phyloP scores from a whole-genome alignment of 2,888 invertebrate genomes.

The Lordiphosa andalusiaca region DNA sequence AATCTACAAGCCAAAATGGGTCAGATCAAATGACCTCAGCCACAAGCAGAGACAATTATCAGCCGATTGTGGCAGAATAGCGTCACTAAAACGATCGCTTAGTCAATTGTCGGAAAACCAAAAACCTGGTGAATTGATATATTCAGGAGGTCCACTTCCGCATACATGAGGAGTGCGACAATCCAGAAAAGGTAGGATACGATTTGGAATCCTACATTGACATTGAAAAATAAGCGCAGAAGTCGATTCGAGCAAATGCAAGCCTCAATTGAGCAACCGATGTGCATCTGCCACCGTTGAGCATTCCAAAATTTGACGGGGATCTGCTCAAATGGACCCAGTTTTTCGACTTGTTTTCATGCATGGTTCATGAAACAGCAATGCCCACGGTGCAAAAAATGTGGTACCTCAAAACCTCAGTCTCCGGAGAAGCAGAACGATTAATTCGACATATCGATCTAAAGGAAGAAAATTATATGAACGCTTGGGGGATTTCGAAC shows the following conservation, averaged over 20 bases:
- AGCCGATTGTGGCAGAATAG: background rate
- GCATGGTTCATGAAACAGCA: background rate
- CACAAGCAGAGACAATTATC: no score
- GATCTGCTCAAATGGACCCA: no score
- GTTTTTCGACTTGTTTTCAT: background rate
- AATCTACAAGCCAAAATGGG: no score
- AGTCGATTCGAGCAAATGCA: no score
- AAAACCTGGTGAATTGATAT: background rate
- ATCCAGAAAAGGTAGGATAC: no score
- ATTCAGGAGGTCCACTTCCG: no score
- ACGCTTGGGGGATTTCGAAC: background rate
- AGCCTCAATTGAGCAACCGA: no score
- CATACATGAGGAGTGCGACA: no score
- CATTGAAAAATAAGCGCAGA: background rate
- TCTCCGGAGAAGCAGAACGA: background rate
- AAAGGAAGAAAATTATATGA: background rate
- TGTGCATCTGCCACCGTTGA: no score
- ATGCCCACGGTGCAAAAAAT: conserved; percentile 2
- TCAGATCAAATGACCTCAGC: no score
- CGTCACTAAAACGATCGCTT: background rate
- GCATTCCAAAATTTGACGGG: no score
- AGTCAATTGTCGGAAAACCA: background rate
- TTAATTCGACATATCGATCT: conserved; percentile 1
- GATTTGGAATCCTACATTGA: background rate
- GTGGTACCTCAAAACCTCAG: background rate